These are phyloP conservation scores for Trididemnum miniatum DNA, from an alignment of 23 tunicate species.

Conservation along the genomic window DNA sequence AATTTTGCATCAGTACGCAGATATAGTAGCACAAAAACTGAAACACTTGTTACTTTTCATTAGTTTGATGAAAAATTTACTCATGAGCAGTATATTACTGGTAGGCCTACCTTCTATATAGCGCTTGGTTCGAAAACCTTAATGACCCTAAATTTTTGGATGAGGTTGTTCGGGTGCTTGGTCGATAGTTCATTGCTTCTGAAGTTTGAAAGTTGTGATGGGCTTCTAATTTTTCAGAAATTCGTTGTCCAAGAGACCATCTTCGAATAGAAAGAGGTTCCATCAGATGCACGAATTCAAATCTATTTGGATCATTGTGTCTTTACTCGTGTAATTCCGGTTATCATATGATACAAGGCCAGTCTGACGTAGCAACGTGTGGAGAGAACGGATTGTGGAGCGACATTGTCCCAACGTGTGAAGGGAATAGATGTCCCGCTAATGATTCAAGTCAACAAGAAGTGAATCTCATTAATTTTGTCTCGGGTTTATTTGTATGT, in stretches of 20 bases:
- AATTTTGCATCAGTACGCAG: neutral
- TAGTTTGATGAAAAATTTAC: no score
- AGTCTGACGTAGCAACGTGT: slow-evolving; percentile 40
- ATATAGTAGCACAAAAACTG: neutral
- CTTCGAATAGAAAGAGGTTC: slow-evolving; percentile 40
- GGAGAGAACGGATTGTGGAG: slow-evolving; percentile 37
- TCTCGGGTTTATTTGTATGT: no score
- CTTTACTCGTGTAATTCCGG: slow-evolving; percentile 53
- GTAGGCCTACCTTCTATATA: no score
- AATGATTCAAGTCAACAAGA: slow-evolving; percentile 53
- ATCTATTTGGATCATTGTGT: slow-evolving; percentile 55
- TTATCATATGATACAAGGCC: slow-evolving; percentile 72
- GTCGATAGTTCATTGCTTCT: no score
- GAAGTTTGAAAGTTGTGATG: no score
- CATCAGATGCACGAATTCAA: slow-evolving; percentile 50
- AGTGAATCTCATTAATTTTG: slow-evolving; percentile 24
- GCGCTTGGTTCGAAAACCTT: no score
- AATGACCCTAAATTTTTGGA: no score
- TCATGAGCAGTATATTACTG: no score
- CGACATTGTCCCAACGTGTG: slow-evolving; percentile 46
- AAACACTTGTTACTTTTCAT: no score
- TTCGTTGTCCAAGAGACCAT: slow-evolving; percentile 40
- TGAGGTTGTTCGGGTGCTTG: no score
- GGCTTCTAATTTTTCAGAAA: slow-evolving; percentile 34
- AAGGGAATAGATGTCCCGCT: slow-evolving; percentile 57